Evolutionary conservation across 2,888 invertebrate species (phyloP), one percentile per base, ranked within the genome.

Genomic region (Holacanthella duospinosa): DNA sequence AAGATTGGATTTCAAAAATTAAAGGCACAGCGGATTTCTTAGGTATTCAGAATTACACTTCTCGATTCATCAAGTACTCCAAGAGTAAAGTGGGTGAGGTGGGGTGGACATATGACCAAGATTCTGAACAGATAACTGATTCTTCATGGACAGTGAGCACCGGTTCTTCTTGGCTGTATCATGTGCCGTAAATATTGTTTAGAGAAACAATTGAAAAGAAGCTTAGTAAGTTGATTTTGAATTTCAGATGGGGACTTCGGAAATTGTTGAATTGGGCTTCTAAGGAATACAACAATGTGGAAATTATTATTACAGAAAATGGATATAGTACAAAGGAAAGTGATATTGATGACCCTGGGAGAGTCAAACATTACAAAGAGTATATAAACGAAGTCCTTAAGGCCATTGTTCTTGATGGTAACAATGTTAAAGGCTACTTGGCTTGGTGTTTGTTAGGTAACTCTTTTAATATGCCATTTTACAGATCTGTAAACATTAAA

Each of bases 1-100:
- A 6, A 12, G 55, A 12, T 3, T 55, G 55, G 55, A 19, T 29
- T 27, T 9, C 6, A 6, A 55, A 26, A 26, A 55, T 55, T 27
- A 55, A 55, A 21, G 79, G 77, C 2, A 74, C 77, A 55, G 72
- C 75, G 2, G 79, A 80, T 69, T 78, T 78, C 64, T 70, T 80
- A 27, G 79, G 78, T 12, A 66, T 79, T 56, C 79, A 80, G 64
- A 75, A 77, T 65, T 80, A 80, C 73, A 74, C 77, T 1, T 71
- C 76, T 1, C 60, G 69, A 9, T 59, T 73, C 21, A 68, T 70
- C 6, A 62, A 63, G 27, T 55, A 55, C 1, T 44, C 25, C 16
- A 36, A 48, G 19, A 55, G 27, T 1, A 21, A 9, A 21, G 48
- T n/a, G 4, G 27, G n/a, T 4, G 55, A 55, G 6, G 9, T 55